Evolutionary conservation across 2,888 invertebrate genomes (phyloP), one percentile per base, ranked within the genome.

Genomic region (Ormyrus nitidulus): DNA sequence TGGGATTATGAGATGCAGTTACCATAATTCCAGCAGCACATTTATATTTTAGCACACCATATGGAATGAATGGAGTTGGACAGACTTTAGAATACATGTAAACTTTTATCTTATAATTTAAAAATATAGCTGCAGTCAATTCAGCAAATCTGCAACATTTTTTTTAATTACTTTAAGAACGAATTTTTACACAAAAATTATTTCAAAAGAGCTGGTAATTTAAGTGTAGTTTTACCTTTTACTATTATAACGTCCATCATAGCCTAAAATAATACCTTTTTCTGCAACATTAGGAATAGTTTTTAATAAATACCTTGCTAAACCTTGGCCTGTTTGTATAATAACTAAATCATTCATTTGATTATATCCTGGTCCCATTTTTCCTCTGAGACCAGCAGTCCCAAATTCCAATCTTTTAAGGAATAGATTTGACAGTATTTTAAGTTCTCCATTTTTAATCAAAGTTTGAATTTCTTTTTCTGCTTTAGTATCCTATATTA

Each of bases 311-410:
- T 98, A 97, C 71, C 94, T 93, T 66, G 95, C 93, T 6, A 99
- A 90, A 0, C 98, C 99, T 93, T 99, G 97, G 1, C 95, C 95
- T 1, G 98, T 98, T 91, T 99, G 99, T 69, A 99, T 93, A 81
- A 98, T 95, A 0, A 98, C 96, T 64, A 99, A 93, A 90, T 99
- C 99, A 90, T 99, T 99, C 96, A 99, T 97, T 83, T 95, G 94
- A 83, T 94, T 94, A 90, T 96, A 98, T 0, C 99, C 99, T 13
- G 98, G 95, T 19, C 95, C 96, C 99, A 99, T 99, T 83, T 93
- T 93, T 0, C 96, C 97, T 83, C 99, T 93, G 53, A 99, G 92
- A 0, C 99, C 98, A 0, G 98, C 98, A 0, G 98, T 99, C 19
- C 98, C 98, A 90, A 98, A 98, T 86, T 94, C 92, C 85, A 98